Evolutionary conservation across 2,113 vertebrate species (phyloP).

Genomic region (Carettochelys insculpta): DNA sequence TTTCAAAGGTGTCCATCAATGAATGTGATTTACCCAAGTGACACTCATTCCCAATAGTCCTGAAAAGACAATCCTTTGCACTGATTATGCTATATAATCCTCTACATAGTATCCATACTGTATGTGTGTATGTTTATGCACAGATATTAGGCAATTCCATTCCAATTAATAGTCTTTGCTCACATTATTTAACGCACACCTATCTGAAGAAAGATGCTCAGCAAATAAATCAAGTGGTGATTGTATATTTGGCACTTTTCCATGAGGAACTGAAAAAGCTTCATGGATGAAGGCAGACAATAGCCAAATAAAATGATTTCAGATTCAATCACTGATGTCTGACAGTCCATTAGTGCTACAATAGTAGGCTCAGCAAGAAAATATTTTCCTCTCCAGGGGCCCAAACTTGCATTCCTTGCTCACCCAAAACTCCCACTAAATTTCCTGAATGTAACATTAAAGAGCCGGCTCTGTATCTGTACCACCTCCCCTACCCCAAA

Average conservation of each 20-base stretch:
- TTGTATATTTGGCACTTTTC: conserved; percentile 52
- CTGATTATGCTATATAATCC: conserved; percentile 3
- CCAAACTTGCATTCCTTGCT: not conserved
- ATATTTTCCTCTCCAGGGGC: not conserved
- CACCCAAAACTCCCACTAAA: not conserved
- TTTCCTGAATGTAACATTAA: not conserved
- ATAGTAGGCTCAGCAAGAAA: not conserved
- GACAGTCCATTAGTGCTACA: not conserved
- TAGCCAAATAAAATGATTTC: conserved; percentile 61
- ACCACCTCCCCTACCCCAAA: not conserved
- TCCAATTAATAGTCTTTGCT: conserved; percentile 2
- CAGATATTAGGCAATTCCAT: not conserved
- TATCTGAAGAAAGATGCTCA: conserved; percentile 2
- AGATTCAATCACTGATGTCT: not conserved
- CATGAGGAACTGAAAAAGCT: conserved; percentile 24
- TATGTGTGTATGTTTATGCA: conserved; percentile 34
- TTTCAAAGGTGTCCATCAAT: not conserved
- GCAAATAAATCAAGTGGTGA: not conserved
- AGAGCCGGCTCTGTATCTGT: not conserved
- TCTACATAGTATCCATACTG: conserved; percentile 22
- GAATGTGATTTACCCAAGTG: not conserved
- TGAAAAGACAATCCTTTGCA: conserved; percentile 30
- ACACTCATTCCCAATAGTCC: not conserved
- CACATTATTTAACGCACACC: not conserved
- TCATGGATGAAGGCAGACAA: conserved; percentile 10